Conservation (phyloP, 2,797 vertebrate genomes). For the Syndactyla subalaris region DNA sequence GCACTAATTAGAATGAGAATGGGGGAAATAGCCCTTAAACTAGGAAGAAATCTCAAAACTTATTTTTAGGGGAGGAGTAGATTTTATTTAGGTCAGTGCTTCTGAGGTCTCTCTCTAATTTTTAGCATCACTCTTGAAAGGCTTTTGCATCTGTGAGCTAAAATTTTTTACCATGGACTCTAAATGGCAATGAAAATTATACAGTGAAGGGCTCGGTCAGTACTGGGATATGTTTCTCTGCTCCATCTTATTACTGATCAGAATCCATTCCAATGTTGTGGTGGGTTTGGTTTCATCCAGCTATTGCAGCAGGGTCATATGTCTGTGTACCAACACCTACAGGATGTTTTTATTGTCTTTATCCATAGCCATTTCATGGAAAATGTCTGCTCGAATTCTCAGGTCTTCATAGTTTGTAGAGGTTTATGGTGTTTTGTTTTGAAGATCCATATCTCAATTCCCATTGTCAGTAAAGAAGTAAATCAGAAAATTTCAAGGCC, state of each 20-base stretch:
- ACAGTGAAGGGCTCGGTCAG: neutral
- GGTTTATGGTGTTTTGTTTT: neutral
- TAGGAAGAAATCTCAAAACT: conserved; percentile 10
- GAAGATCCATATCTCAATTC: neutral
- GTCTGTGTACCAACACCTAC: neutral
- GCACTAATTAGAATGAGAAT: neutral
- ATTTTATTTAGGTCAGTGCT: conserved; percentile 30
- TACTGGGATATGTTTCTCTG: neutral
- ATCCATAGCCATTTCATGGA: neutral
- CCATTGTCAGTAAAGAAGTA: neutral
- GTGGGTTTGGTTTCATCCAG: neutral
- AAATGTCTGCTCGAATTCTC: neutral
- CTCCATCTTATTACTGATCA: neutral
- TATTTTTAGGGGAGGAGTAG: neutral
- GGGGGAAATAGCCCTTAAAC: neutral
- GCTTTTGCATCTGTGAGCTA: conserved; percentile 8
- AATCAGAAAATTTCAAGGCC: neutral
- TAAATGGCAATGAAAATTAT: neutral
- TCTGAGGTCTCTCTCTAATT: neutral
- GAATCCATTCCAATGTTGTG: neutral
- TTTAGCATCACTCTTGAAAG: neutral
- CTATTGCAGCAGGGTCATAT: neutral
- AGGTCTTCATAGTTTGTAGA: neutral
- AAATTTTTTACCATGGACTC: neutral
- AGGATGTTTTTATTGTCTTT: neutral